These are phyloP conservation scores for Drosophila aldrichi DNA, from an alignment of 2,888 invertebrate species.

Conservation along the genomic window DNA sequence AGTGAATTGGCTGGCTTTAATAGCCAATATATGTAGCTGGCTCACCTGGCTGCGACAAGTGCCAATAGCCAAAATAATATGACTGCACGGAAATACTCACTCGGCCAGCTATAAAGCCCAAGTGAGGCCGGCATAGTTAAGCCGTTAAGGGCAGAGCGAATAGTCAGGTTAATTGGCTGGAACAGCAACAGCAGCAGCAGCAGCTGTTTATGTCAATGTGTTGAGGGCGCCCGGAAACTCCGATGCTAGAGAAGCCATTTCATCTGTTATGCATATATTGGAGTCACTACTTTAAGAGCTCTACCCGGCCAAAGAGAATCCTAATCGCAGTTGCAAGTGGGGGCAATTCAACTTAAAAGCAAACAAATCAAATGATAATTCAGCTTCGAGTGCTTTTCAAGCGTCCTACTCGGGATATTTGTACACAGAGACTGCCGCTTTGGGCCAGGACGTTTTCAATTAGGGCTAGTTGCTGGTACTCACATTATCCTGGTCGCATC, in stretches of 20 bases:
- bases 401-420: background rate
- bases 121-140: background rate
- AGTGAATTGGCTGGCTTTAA: slow-evolving; percentile 5
- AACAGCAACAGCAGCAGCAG: background rate
- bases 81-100: slow-evolving; percentile 8
- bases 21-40: slow-evolving; percentile 8
- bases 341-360: background rate
- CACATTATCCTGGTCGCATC: slow-evolving; percentile 87
- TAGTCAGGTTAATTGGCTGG: slow-evolving; percentile 1
- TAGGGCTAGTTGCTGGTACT: slow-evolving; percentile 78
- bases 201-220: background rate
- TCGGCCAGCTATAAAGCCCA: slow-evolving; percentile 2
- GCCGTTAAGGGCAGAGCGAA: background rate
- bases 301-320: rapidly evolving
- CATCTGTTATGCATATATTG: background rate
- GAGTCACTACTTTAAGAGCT: too few relatives aligned
- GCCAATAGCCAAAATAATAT: slow-evolving; percentile 9
- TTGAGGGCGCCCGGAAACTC: background rate
- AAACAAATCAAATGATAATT: background rate
- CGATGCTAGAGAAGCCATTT: background rate
- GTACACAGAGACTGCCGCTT: background rate
- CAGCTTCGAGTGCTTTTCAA: background rate
- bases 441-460: background rate
- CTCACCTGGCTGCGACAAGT: slow-evolving; percentile 16
- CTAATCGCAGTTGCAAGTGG: background rate